phyloP scores from a whole-genome alignment of 2,888 invertebrate species.

The Orthonychiurus folsomi region DNA sequence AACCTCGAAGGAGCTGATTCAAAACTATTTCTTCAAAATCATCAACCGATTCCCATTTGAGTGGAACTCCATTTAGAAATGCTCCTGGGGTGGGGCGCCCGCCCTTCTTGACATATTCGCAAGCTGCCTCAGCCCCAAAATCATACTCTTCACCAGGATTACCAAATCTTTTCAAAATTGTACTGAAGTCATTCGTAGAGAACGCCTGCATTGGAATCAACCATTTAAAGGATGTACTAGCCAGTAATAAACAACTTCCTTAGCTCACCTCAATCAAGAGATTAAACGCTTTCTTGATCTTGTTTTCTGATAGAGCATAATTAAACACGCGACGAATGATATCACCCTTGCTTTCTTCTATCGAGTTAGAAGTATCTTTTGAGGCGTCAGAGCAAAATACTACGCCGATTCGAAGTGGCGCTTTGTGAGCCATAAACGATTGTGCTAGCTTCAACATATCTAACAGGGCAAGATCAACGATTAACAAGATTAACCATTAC shows the following conservation, averaged over 20 bases:
- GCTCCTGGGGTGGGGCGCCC: conserved; percentile 35
- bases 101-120: conserved; percentile 37
- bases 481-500: conserved; percentile 44
- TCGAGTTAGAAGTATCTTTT: conserved; percentile 16
- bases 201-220: conserved; percentile 24
- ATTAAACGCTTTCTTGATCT: conserved; percentile 29
- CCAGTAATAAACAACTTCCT: background rate
- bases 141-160: conserved; percentile 35
- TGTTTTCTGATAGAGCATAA: conserved; percentile 31
- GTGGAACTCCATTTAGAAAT: conserved; percentile 37
- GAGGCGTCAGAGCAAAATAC: conserved; percentile 51
- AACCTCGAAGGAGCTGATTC: conserved; percentile 34
- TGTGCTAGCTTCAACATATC: conserved; percentile 77
- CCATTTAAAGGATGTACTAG: background rate
- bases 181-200: conserved; percentile 26
- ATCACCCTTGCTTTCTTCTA: conserved; percentile 19
- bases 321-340: conserved; percentile 34
- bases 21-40: conserved; percentile 40
- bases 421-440: conserved; percentile 80
- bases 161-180: conserved; percentile 16
- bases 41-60: conserved; percentile 39
- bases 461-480: conserved; percentile 55
- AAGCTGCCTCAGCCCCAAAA: conserved; percentile 34
- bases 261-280: conserved; percentile 30
- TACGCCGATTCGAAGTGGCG: conserved; percentile 80